A percentile compares a stretch with the other conserved stretches of the same genome.
phyloP scores from a whole-genome alignment of 1,140 invertebrate species.

The Heliconius melpomene region DNA sequence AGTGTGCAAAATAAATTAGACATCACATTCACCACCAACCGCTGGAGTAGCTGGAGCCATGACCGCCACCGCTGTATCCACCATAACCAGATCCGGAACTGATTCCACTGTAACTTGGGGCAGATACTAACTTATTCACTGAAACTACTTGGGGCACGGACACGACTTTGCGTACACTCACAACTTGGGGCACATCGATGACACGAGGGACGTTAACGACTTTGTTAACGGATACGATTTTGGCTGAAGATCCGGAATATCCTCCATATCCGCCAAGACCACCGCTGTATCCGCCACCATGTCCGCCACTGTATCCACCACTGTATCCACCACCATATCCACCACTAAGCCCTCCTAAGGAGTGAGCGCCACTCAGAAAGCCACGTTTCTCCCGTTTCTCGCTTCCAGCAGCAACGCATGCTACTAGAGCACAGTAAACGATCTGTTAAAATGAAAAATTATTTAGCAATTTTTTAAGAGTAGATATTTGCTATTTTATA shows the following conservation, averaged over 20 bases:
- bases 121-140: slow-evolving; percentile 46
- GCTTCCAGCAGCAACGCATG: slow-evolving; percentile 30
- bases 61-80: slow-evolving; percentile 38
- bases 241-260: slow-evolving; percentile 37
- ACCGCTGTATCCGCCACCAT: slow-evolving; percentile 25
- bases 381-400: slow-evolving; percentile 37
- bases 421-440: slow-evolving; percentile 29
- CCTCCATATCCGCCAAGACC: slow-evolving; percentile 32
- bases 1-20: slow-evolving; percentile 31
- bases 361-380: slow-evolving; percentile 23
- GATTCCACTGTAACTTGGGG: slow-evolving; percentile 29
- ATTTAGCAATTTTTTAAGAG: background rate
- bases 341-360: slow-evolving; percentile 6
- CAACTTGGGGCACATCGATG: slow-evolving; percentile 47
- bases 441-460: slow-evolving; percentile 11
- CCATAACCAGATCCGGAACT: slow-evolving; percentile 29
- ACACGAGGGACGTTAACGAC: slow-evolving; percentile 45
- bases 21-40: slow-evolving; percentile 52
- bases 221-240: slow-evolving; percentile 49
- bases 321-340: slow-evolving; percentile 10
- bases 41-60: slow-evolving; percentile 40
- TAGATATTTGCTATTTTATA: background rate
- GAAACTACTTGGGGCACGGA: slow-evolving; percentile 45
- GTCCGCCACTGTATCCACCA: background rate
- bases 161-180: slow-evolving; percentile 53